phyloP scores from a whole-genome alignment of 2,797 vertebrate genomes.

The Botia almorhae region DNA sequence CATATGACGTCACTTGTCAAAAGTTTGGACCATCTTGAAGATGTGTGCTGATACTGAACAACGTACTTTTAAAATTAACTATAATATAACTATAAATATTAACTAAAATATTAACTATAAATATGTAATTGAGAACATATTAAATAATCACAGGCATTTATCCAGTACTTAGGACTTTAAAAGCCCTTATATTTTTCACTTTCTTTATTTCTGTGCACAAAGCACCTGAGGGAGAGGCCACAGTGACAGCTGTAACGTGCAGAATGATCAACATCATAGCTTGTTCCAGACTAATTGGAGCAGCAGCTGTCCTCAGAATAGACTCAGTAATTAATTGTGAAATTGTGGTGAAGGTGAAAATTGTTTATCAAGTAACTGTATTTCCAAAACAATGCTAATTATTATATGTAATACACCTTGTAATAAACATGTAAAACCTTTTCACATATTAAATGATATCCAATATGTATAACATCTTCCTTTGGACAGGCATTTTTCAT shows the following conservation, averaged over 20 bases:
- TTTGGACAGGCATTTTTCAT: conserved; percentile 5
- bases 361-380: conserved; percentile 82
- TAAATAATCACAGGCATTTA: too few relatives aligned
- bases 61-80: too few relatives aligned
- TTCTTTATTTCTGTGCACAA: not conserved
- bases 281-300: conserved; percentile 79
- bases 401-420: conserved; percentile 75
- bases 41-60: too few relatives aligned
- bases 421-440: not conserved
- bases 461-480: conserved; percentile 1
- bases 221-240: conserved; percentile 73
- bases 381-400: conserved; percentile 70
- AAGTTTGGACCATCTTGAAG: too few relatives aligned
- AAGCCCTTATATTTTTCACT: too few relatives aligned
- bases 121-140: too few relatives aligned
- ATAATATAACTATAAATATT: too few relatives aligned
- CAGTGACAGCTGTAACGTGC: conserved; percentile 76
- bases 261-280: conserved; percentile 78
- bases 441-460: conserved; percentile 8
- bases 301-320: conserved; percentile 75
- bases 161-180: too few relatives aligned
- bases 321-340: conserved; percentile 83
- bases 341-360: conserved; percentile 81
- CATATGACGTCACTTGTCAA: too few relatives aligned
- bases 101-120: too few relatives aligned